Conservation (phyloP, 2,113 vertebrate species). For the Phylloscopus trochiloides region DNA sequence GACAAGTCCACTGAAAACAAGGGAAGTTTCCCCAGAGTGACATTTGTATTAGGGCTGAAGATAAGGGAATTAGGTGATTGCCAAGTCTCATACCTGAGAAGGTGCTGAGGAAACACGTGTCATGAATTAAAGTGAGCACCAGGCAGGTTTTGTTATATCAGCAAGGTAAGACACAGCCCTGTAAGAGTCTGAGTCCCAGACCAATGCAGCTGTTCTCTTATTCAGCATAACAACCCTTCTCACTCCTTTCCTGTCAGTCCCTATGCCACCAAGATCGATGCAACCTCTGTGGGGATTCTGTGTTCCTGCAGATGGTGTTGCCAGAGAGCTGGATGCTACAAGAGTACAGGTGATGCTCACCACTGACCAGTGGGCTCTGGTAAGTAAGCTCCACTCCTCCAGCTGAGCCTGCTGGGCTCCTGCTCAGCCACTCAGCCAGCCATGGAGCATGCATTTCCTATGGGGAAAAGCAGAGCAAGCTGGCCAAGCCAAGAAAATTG, state of each 20-base stretch:
- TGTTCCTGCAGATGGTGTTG: background rate
- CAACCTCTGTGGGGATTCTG: background rate
- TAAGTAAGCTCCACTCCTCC: background rate
- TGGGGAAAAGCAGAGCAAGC: background rate
- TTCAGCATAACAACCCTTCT: background rate
- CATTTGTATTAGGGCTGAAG: background rate
- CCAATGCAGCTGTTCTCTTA: background rate
- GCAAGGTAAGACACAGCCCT: background rate
- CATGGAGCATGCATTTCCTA: background rate
- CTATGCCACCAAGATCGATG: background rate
- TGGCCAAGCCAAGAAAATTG: background rate
- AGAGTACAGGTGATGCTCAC: background rate
- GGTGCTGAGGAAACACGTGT: fast-evolving
- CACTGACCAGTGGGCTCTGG: background rate
- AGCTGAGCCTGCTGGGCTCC: background rate
- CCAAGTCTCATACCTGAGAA: background rate
- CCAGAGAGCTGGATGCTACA: background rate
- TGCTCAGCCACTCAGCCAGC: background rate
- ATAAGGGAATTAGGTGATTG: background rate
- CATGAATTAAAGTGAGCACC: background rate
- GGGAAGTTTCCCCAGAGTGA: background rate
- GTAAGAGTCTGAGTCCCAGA: background rate
- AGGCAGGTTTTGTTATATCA: background rate
- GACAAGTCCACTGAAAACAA: background rate
- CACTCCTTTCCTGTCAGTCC: background rate